Evolutionary conservation across 2,113 vertebrate genomes (phyloP).

Genomic region (western clawed frog (Xenopus tropicalis)): DNA sequence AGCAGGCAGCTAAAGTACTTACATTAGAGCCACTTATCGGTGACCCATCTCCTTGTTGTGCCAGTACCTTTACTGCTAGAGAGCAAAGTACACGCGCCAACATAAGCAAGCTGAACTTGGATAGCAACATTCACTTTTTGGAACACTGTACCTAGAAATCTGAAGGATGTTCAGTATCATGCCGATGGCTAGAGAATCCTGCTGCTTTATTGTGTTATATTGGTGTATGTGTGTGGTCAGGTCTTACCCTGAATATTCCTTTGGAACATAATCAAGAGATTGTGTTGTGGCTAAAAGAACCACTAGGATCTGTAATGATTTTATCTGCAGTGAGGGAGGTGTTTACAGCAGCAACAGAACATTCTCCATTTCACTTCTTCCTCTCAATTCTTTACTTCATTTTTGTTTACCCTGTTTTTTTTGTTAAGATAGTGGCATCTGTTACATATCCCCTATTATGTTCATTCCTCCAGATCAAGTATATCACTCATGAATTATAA

Average conservation of each 20-base stretch:
- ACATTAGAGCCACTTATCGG: too few species aligned
- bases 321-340: too few species aligned
- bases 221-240: conserved; percentile 32
- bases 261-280: conserved; percentile 13
- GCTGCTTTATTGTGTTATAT: background rate
- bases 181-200: background rate
- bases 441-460: too few species aligned
- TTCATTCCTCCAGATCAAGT: too few species aligned
- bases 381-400: too few species aligned
- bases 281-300: background rate
- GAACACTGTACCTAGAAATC: background rate
- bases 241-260: conserved; percentile 28
- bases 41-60: too few species aligned
- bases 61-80: background rate
- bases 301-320: background rate
- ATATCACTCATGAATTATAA: too few species aligned
- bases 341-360: too few species aligned
- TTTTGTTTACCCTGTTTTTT: too few species aligned
- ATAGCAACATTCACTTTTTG: conserved; percentile 3
- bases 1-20: too few species aligned
- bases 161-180: background rate
- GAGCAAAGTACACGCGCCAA: background rate
- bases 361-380: too few species aligned
- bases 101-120: conserved; percentile 3
- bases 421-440: too few species aligned